phyloP scores from a whole-genome alignment of 2,797 vertebrate genomes.

The Fratercula arctica region DNA sequence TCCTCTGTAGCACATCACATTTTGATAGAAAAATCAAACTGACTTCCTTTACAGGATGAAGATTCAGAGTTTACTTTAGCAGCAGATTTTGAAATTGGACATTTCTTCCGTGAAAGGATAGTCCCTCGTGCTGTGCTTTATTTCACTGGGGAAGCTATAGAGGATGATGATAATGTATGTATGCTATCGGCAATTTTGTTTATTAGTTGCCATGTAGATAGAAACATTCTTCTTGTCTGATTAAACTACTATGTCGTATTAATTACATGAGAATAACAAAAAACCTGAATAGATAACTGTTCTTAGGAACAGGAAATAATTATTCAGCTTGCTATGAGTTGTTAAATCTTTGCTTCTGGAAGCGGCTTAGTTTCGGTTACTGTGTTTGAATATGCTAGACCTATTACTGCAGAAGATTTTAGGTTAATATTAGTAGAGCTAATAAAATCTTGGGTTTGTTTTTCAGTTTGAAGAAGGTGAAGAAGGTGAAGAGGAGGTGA shows the following conservation, averaged over 20 bases:
- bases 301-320: neutral
- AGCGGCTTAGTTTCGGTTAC: neutral
- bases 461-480: conserved; percentile 97
- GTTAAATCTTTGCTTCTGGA: neutral
- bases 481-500: conserved; percentile 96
- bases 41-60: conserved; percentile 85
- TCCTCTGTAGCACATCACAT: neutral
- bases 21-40: neutral
- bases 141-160: conserved; percentile 96
- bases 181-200: neutral
- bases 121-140: conserved; percentile 95
- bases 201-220: neutral
- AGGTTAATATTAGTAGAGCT: neutral
- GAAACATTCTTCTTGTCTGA: neutral
- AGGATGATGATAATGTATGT: conserved; percentile 95
- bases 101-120: conserved; percentile 97
- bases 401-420: neutral
- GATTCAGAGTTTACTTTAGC: conserved; percentile 93
- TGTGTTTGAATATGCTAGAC: neutral
- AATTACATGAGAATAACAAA: neutral
- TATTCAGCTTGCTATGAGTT: rapidly evolving
- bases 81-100: conserved; percentile 96
- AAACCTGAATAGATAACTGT: neutral
- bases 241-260: neutral
- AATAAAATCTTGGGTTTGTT: conserved; percentile 37